Conservation (phyloP, 2,113 vertebrate species). For the Cettia cetti region DNA sequence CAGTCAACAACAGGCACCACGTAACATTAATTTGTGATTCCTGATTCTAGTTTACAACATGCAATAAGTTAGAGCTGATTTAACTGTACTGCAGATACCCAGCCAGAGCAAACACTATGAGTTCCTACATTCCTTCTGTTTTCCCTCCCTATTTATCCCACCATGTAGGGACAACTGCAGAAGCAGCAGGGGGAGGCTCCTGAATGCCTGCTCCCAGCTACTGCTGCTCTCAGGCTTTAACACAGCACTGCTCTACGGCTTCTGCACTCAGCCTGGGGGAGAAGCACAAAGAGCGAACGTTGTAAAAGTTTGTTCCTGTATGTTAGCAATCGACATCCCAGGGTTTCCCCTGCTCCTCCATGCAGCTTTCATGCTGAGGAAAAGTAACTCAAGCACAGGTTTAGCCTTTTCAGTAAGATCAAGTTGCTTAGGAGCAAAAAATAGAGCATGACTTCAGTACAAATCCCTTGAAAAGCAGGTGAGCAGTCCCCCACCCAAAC, state of each 20-base stretch:
- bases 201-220: background rate
- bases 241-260: background rate
- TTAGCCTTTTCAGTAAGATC: background rate
- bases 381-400: background rate
- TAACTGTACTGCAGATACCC: background rate
- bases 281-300: background rate
- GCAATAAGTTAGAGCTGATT: background rate
- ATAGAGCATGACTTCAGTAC: constrained; percentile 13
- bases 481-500: background rate
- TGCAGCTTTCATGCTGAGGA: background rate
- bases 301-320: background rate
- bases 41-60: background rate
- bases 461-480: background rate
- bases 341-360: background rate
- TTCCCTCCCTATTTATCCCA: background rate
- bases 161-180: background rate
- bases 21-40: background rate
- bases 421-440: constrained; percentile 26
- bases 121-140: background rate
- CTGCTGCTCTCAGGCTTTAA: background rate
- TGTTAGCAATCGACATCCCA: accelerated
- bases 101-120: background rate
- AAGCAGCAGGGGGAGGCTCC: background rate
- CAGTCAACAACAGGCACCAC: background rate
- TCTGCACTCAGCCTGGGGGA: background rate